These are phyloP conservation scores for Otus scops DNA, from an alignment of 2,797 vertebrate species.

Conservation along the genomic window DNA sequence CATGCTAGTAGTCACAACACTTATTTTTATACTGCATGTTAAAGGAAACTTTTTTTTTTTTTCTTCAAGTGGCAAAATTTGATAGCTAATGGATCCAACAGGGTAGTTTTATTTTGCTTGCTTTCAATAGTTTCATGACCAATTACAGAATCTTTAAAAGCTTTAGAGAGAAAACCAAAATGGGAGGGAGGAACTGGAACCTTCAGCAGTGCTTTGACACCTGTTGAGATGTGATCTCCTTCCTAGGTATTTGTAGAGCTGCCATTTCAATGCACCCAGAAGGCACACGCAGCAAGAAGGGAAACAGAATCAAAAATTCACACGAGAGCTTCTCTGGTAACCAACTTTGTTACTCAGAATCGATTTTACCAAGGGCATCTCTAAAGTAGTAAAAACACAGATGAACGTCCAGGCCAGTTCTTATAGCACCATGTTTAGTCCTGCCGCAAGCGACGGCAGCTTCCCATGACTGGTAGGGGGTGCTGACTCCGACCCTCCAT, in stretches of 20 bases:
- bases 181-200: background rate
- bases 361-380: background rate
- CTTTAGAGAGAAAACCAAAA: background rate
- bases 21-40: background rate
- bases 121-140: background rate
- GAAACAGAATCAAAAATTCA: background rate
- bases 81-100: background rate
- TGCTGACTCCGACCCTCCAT: background rate
- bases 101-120: background rate
- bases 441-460: background rate
- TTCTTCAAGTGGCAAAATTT: background rate
- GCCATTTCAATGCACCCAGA: background rate
- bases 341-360: background rate
- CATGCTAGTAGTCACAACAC: background rate
- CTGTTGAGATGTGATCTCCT: background rate
- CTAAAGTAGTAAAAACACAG: background rate
- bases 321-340: background rate
- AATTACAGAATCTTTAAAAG: background rate
- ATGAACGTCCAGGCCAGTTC: background rate
- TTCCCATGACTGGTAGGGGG: background rate
- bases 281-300: background rate
- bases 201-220: background rate
- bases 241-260: background rate
- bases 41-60: background rate
- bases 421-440: slow-evolving; percentile 14